Evolutionary conservation across 2,888 invertebrate genomes (phyloP), one percentile per base, ranked within the genome.

Genomic region (Torymus texanus): DNA sequence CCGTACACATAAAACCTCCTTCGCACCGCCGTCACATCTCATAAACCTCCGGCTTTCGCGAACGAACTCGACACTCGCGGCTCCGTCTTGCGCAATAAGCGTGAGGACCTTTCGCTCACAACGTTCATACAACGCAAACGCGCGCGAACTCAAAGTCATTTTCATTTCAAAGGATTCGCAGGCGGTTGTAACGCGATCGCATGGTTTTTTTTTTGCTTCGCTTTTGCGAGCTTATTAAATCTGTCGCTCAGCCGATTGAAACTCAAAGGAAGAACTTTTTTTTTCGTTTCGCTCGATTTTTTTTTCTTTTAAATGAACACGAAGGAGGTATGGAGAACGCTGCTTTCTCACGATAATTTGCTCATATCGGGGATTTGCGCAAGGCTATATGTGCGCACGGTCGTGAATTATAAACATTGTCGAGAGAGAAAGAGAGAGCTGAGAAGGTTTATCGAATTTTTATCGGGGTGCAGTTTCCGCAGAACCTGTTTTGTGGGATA

Each of bases 101-200:
- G 11, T 1, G 51, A 51, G 24, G 70, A 24, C 18, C 71, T 56
- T 67, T 62, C 53, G 55, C 55, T 75, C 21, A 50, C 29, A 5
- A 5, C 29, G 29, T 29, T 1, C 29, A 5, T 21, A 50, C 29
- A 5, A 5, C 29, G 29, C 5, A 3, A 1, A 3, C 5, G 5
- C 4, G 29, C 72, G 53, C 55, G 18, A 56, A 51, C 24, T 59
- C 74, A 41, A 55, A 75, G 59, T 79, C 65, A 71, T 75, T 75
- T 75, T 79, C 75, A 65, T 75, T 79, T 79, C 58, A 75, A 79
- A 75, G 79, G 75, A 75, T 70, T 79, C 68, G 75, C 68, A 24
- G 65, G 50, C 51, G 51, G 13, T 21, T 74, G 74, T 50, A 67
- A 75, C 51, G n/a, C 67, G 67, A 59, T 73, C 59, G 12, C 8